Evolutionary conservation across 2,113 vertebrate species (phyloP).

Genomic region (Nematolebias whitei): DNA sequence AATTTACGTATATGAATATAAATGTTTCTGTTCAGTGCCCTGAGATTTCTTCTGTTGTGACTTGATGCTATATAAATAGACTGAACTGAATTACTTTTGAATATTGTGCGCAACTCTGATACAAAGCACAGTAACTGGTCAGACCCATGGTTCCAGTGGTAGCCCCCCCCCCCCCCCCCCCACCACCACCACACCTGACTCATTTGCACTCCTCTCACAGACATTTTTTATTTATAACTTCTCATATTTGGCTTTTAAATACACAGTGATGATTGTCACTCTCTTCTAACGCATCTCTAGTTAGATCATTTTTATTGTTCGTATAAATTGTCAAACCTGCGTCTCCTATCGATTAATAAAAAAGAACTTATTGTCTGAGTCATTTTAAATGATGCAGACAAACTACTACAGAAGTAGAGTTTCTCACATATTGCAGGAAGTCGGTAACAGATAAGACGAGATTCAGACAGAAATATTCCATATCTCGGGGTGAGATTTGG

Average conservation of each 20-base stretch:
- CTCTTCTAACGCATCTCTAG: too few relatives aligned
- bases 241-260: too few relatives aligned
- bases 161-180: too few relatives aligned
- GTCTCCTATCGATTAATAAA: too few relatives aligned
- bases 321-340: too few relatives aligned
- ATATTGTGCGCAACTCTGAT: neutral
- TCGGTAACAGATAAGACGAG: conserved; percentile 3
- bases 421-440: neutral
- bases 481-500: neutral
- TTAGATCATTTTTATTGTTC: too few relatives aligned
- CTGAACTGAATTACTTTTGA: too few relatives aligned
- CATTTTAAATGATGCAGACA: neutral
- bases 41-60: too few relatives aligned
- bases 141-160: neutral
- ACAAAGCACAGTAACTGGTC: neutral
- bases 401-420: neutral
- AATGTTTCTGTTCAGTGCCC: too few relatives aligned
- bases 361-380: neutral
- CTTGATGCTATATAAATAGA: too few relatives aligned
- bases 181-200: neutral
- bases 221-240: neutral
- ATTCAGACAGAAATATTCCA: conserved; percentile 1
- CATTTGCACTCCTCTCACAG: neutral
- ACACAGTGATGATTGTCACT: too few relatives aligned
- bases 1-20: too few relatives aligned